Conservation (phyloP, 2,888 invertebrate species). For the Hirtodrosophila alboralis region DNA sequence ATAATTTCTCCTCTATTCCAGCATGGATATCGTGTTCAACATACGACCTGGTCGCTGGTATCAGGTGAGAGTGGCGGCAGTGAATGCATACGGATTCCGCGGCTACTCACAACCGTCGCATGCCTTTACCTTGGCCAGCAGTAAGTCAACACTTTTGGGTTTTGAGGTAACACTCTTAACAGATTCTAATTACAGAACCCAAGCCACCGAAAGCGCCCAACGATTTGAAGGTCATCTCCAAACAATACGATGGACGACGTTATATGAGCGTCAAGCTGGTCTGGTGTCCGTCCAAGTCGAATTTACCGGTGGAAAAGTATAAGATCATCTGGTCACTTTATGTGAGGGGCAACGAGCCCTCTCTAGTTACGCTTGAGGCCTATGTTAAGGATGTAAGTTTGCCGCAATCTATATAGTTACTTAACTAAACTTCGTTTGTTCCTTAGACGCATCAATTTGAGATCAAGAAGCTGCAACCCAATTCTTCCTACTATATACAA, state of each 20-base stretch:
- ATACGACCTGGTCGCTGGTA: constrained; percentile 89
- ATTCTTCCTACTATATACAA: constrained; percentile 91
- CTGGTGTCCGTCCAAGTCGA: constrained; percentile 89
- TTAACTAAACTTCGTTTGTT: too few relatives aligned
- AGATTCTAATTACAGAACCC: constrained; percentile 69
- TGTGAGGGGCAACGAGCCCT: constrained; percentile 85
- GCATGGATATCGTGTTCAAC: constrained; percentile 82
- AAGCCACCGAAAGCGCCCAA: constrained; percentile 82
- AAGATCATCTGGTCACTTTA: constrained; percentile 91
- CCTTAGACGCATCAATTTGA: constrained; percentile 87
- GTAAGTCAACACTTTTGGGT: constrained; percentile 76
- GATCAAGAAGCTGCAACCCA: constrained; percentile 87
- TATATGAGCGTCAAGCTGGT: constrained; percentile 86
- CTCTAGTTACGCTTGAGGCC: constrained; percentile 77
- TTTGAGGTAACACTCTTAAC: not conserved
- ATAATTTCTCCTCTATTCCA: constrained; percentile 34
- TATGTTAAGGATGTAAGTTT: constrained; percentile 81
- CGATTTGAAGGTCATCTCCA: constrained; percentile 77
- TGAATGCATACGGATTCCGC: constrained; percentile 89
- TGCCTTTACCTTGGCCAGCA: constrained; percentile 85
- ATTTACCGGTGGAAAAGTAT: constrained; percentile 89
- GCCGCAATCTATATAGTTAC: too few relatives aligned
- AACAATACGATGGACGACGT: constrained; percentile 83
- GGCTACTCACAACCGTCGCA: constrained; percentile 89
- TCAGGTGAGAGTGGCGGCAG: constrained; percentile 90